A percentile compares a stretch with the other conserved stretches of the same genome.
Conservation (phyloP, 2,888 invertebrate species). For the Lepas anatifera region DNA sequence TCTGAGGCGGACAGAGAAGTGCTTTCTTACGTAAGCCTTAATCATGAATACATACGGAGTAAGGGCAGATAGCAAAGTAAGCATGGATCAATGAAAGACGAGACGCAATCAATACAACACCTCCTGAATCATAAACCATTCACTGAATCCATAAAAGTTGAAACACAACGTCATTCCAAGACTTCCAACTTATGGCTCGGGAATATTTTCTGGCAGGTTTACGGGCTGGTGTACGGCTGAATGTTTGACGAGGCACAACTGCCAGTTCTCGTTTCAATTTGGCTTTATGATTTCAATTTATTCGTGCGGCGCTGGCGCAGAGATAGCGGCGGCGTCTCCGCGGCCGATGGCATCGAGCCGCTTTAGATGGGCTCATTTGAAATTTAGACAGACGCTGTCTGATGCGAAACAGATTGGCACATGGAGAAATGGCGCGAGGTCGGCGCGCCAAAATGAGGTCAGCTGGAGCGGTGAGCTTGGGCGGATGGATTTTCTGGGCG, state of each 20-base stretch:
- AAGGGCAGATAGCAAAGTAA: too few relatives aligned
- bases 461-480: not conserved
- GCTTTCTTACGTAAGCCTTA: too few relatives aligned
- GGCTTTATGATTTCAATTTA: constrained; percentile 4
- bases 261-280: not conserved
- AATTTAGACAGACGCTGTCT: not conserved
- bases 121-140: too few relatives aligned
- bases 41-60: too few relatives aligned
- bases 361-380: not conserved
- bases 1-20: not conserved
- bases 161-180: too few relatives aligned
- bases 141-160: too few relatives aligned
- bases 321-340: not conserved
- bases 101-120: too few relatives aligned
- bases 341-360: not conserved
- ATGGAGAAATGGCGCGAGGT: not conserved
- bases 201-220: not conserved
- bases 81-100: too few relatives aligned
- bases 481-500: not conserved
- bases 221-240: not conserved
- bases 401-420: constrained; percentile 1
- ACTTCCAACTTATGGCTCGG: too few relatives aligned
- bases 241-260: not conserved
- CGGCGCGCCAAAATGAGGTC: not conserved
- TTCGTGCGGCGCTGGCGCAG: not conserved